phyloP scores from a whole-genome alignment of 2,797 vertebrate genomes.

The Lacerta viridis region DNA sequence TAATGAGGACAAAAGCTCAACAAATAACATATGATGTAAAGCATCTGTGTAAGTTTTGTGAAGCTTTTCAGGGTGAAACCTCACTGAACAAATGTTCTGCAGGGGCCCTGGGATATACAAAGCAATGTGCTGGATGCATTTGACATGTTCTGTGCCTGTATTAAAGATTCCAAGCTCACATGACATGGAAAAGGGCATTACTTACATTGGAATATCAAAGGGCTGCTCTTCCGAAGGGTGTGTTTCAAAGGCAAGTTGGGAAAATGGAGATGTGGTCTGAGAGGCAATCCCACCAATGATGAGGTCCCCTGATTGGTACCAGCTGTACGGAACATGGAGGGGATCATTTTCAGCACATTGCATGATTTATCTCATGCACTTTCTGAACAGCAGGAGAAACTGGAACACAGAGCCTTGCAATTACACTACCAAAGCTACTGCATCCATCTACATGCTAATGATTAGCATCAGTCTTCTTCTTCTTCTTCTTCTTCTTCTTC shows the following conservation, averaged over 20 bases:
- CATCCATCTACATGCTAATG: too few relatives aligned
- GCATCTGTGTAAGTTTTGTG: too few relatives aligned
- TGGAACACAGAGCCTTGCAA: background rate
- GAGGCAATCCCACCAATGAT: background rate
- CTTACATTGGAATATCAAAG: background rate
- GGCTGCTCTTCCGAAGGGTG: background rate
- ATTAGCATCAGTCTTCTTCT: too few relatives aligned
- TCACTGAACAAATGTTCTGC: too few relatives aligned
- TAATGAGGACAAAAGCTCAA: too few relatives aligned
- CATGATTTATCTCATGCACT: too few relatives aligned
- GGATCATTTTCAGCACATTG: background rate
- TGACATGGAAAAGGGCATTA: background rate
- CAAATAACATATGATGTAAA: too few relatives aligned
- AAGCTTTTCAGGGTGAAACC: too few relatives aligned
- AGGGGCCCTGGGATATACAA: too few relatives aligned
- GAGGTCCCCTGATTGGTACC: background rate
- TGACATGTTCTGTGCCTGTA: background rate
- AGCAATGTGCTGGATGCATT: too few relatives aligned
- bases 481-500: too few relatives aligned
- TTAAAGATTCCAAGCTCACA: background rate
- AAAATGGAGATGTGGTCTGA: background rate
- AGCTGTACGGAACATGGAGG: background rate
- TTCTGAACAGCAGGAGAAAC: background rate
- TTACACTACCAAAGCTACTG: background rate
- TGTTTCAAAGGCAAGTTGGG: accelerated